phyloP scores from a whole-genome alignment of 2,888 invertebrate genomes.

The Xanthorhoe designata region DNA sequence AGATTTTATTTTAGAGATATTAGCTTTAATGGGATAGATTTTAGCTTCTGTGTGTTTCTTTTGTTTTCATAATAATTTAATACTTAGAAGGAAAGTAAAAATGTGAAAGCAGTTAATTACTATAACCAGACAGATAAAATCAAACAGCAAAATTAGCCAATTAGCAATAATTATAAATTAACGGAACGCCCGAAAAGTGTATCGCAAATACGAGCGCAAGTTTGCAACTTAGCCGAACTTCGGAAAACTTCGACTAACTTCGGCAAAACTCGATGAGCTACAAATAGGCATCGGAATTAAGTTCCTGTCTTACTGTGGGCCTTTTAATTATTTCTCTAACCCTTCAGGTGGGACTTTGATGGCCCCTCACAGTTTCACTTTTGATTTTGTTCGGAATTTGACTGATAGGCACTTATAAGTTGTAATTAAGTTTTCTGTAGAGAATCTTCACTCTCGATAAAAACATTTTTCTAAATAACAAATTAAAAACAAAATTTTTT shows the following conservation, averaged over 20 bases:
- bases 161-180: conserved; percentile 80
- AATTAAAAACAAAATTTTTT: neutral
- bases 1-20: too few relatives aligned
- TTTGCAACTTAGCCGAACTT: conserved; percentile 50
- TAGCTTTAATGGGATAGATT: too few relatives aligned
- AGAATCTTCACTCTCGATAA: conserved; percentile 34
- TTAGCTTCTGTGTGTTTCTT: too few relatives aligned
- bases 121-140: conserved; percentile 26
- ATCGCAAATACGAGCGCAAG: conserved; percentile 70
- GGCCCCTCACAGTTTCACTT: conserved; percentile 56
- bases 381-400: conserved; percentile 60
- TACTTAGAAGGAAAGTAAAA: neutral
- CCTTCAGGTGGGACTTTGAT: conserved; percentile 70
- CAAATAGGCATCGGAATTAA: conserved; percentile 83
- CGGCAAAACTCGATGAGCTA: conserved; percentile 74
- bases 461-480: conserved; percentile 17
- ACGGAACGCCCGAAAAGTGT: conserved; percentile 71
- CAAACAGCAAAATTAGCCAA: conserved; percentile 61
- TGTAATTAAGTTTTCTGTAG: conserved; percentile 57
- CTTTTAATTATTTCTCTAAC: conserved; percentile 82
- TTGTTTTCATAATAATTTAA: neutral
- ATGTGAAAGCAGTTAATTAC: conserved; percentile 10
- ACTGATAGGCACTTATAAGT: conserved; percentile 63
- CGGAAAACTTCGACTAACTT: conserved; percentile 58
- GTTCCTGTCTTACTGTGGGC: conserved; percentile 77